Evolutionary conservation across 2,113 vertebrate genomes (phyloP).

Genomic region (Campylorhamphus procurvoides): DNA sequence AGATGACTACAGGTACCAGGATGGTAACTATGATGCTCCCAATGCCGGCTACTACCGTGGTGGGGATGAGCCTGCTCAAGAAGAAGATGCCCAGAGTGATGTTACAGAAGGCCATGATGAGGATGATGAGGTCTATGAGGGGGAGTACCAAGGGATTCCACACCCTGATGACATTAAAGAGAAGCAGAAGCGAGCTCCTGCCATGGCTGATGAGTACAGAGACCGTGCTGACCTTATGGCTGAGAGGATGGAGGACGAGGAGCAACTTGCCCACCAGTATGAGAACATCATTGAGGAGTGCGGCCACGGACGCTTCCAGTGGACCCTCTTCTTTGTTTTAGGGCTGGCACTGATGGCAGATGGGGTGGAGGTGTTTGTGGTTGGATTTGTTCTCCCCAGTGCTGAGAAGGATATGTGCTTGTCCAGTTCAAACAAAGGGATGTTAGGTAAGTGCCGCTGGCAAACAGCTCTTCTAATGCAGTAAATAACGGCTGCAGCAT

Average conservation of each 20-base stretch:
- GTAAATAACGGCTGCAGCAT: not conserved
- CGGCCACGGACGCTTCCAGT: slow-evolving; percentile 96
- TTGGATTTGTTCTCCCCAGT: slow-evolving; percentile 93
- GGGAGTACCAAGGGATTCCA: slow-evolving; percentile 96
- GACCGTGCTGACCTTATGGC: slow-evolving; percentile 83
- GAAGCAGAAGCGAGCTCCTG: slow-evolving; percentile 73
- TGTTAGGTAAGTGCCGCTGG: slow-evolving; percentile 87
- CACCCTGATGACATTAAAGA: slow-evolving; percentile 92
- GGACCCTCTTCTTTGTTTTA: slow-evolving; percentile 92
- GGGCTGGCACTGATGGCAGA: slow-evolving; percentile 97
- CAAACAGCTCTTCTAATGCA: not conserved
- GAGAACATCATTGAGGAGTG: slow-evolving; percentile 97
- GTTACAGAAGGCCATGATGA: slow-evolving; percentile 95
- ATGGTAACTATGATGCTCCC: slow-evolving; percentile 75
- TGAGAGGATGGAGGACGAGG: slow-evolving; percentile 86
- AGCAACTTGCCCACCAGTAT: slow-evolving; percentile 92
- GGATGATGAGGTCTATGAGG: slow-evolving; percentile 95
- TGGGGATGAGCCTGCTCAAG: slow-evolving; percentile 76
- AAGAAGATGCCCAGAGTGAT: slow-evolving; percentile 92
- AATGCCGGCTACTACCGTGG: slow-evolving; percentile 80
- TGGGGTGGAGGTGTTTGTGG: slow-evolving; percentile 95
- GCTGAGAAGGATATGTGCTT: slow-evolving; percentile 99
- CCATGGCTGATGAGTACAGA: slow-evolving; percentile 71
- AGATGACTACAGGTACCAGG: slow-evolving; percentile 78
- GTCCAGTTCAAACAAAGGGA: slow-evolving; percentile 92